Conservation (phyloP, 2,113 vertebrate species). For the Apodemus sylvaticus region DNA sequence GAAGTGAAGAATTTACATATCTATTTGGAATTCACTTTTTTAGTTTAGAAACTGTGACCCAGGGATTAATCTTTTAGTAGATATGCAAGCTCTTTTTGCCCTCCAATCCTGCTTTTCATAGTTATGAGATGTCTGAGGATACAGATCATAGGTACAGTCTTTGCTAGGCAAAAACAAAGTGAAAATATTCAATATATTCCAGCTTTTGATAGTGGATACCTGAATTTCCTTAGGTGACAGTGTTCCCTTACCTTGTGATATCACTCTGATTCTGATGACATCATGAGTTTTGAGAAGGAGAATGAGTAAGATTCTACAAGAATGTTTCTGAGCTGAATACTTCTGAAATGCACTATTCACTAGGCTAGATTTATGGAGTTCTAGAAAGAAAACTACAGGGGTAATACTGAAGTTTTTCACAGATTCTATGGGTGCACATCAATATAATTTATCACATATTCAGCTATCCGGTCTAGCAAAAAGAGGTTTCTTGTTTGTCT, state of each 20-base stretch:
- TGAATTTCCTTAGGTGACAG: background rate
- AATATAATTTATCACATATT: background rate
- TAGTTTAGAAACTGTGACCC: background rate
- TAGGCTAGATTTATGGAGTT: background rate
- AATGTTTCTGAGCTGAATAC: background rate
- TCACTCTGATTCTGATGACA: background rate
- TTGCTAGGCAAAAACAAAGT: background rate
- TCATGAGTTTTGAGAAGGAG: background rate
- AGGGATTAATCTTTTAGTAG: background rate
- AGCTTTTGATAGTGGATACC: background rate
- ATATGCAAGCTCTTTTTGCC: background rate
- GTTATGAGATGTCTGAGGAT: background rate
- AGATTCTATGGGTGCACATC: background rate
- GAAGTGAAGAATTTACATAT: background rate
- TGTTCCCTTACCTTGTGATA: too few species aligned
- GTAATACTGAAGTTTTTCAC: background rate
- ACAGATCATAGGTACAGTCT: background rate
- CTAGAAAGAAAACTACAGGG: background rate
- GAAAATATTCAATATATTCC: background rate
- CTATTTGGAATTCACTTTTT: background rate
- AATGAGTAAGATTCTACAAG: background rate
- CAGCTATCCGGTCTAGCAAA: background rate
- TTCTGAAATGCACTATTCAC: background rate
- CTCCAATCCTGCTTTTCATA: background rate
- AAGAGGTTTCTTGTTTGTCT: background rate